phyloP scores from a whole-genome alignment of 1,140 invertebrate genomes.

The Melipona quadrifasciata region DNA sequence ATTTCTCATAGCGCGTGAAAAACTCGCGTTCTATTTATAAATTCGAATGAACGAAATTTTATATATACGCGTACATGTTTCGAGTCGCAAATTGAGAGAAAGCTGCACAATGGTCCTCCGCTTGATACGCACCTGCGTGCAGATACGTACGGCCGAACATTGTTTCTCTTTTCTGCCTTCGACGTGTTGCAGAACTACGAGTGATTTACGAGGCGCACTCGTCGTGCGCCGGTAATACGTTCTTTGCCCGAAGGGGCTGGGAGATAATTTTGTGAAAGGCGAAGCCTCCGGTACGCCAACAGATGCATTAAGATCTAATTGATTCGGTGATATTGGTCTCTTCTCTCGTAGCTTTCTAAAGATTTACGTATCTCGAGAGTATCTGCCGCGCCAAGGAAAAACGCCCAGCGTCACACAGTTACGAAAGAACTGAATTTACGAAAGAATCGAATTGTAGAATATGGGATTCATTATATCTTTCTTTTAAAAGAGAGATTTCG shows the following conservation, averaged over 20 bases:
- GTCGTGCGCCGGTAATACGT: constrained; percentile 45
- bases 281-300: constrained; percentile 21
- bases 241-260: constrained; percentile 23
- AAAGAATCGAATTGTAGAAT: too few relatives aligned
- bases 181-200: constrained; percentile 48
- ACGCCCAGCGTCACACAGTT: too few relatives aligned
- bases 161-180: constrained; percentile 47
- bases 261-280: constrained; percentile 53
- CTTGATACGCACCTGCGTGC: constrained; percentile 19
- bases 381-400: too few relatives aligned
- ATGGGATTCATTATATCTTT: too few relatives aligned
- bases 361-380: background rate
- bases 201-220: constrained; percentile 59
- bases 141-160: constrained; percentile 7
- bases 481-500: too few relatives aligned
- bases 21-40: too few relatives aligned
- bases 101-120: background rate
- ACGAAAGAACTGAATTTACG: too few relatives aligned
- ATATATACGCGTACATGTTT: too few relatives aligned
- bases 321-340: constrained; percentile 27
- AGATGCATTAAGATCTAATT: constrained; percentile 22
- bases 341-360: background rate
- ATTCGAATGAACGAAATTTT: background rate
- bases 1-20: too few relatives aligned
- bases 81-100: background rate